Percentiles rank a stretch among this genome's conserved stretches.
phyloP scores from a whole-genome alignment of 2,888 invertebrate species.

The Monochamus alternatus region DNA sequence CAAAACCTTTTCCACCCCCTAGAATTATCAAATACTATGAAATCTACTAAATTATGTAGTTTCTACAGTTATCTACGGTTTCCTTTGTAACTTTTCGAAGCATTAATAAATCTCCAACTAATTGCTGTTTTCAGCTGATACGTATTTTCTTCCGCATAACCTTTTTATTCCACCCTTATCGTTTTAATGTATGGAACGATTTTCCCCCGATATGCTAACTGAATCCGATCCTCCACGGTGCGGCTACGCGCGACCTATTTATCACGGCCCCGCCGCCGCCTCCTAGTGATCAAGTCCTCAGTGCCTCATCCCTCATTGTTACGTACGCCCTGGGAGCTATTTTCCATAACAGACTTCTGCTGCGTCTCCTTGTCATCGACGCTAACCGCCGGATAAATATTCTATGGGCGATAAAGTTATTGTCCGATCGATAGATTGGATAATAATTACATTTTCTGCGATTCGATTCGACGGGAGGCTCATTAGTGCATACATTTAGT shows the following conservation, averaged over 20 bases:
- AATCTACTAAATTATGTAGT: no score
- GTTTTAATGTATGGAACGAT: not conserved
- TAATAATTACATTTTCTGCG: no score
- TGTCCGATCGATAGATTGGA: not conserved
- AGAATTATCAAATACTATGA: no score
- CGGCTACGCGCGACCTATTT: not conserved
- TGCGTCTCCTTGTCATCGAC: not conserved
- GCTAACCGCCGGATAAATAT: constrained; percentile 4
- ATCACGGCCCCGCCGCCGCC: not conserved
- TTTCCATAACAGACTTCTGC: not conserved
- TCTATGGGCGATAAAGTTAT: not conserved
- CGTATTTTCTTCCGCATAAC: not conserved
- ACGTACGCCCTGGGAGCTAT: not conserved
- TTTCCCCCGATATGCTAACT: not conserved
- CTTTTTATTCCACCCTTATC: not conserved
- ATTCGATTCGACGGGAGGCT: no score
- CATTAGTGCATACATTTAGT: no score
- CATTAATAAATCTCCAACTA: not conserved
- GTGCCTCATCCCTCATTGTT: not conserved
- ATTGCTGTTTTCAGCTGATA: not conserved
- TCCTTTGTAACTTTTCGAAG: no score
- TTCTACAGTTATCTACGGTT: not conserved
- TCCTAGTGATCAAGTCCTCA: not conserved
- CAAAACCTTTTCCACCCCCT: no score
- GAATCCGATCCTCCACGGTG: not conserved